These are phyloP conservation scores for Caradrina kadenii DNA, from an alignment of 2,888 invertebrate species.

Conservation along the genomic window DNA sequence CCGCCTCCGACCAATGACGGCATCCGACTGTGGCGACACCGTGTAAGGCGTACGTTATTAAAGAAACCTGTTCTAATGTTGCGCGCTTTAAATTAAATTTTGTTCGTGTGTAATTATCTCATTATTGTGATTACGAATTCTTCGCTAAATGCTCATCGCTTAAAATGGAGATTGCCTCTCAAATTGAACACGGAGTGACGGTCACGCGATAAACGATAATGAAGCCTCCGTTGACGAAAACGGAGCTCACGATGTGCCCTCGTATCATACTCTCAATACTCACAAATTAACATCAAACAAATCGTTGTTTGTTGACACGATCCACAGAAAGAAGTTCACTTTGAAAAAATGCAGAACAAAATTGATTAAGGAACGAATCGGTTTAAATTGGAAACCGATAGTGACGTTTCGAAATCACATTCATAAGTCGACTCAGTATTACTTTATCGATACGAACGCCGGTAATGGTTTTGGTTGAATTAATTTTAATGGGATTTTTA, in stretches of 20 bases:
- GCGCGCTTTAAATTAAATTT: conserved; percentile 91
- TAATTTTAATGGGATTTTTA: conserved; percentile 90
- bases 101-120: conserved; percentile 91
- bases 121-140: conserved; percentile 90
- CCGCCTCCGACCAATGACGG: conserved; percentile 89
- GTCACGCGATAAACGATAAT: conserved; percentile 79
- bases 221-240: conserved; percentile 71
- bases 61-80: conserved; percentile 91
- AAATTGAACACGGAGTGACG: conserved; percentile 77
- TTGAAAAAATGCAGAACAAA: conserved; percentile 87
- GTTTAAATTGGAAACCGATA: conserved; percentile 90
- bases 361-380: conserved; percentile 91
- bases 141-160: conserved; percentile 88
- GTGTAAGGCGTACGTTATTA: conserved; percentile 90
- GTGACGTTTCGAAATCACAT: conserved; percentile 90
- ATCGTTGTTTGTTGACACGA: conserved; percentile 82
- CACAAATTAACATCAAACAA: conserved; percentile 81
- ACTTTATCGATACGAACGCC: conserved; percentile 89
- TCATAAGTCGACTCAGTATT: conserved; percentile 89
- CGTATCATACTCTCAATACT: conserved; percentile 68
- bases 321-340: conserved; percentile 82
- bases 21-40: conserved; percentile 88
- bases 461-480: conserved; percentile 90
- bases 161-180: conserved; percentile 85
- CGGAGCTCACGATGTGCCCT: conserved; percentile 68